Evolutionary conservation across 1,140 invertebrate genomes (phyloP), one percentile per base, ranked within the genome.

Genomic region (Drosophila melanica): DNA sequence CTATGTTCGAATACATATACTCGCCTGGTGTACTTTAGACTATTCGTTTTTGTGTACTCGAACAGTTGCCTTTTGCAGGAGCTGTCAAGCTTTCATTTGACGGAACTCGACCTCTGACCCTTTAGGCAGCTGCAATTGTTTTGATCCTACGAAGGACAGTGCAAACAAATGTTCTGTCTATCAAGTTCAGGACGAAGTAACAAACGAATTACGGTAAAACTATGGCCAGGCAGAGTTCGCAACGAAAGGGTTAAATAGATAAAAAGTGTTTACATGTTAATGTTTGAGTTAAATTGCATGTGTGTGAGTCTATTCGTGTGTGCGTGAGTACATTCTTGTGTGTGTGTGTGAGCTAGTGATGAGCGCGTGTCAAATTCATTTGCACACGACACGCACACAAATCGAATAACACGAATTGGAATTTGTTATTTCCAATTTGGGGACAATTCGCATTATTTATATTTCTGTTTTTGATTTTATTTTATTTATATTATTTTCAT

Each of bases 131-230:
- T 20, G 47, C 47, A 48, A 48, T 27, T 48, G 47, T 48, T 48
- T 20, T 48, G 47, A n/a, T 45, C 33, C 39, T 20, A 16, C 53
- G 14, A 23, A 41, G 20, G 54, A 41, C 18, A 57, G 37, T 57
- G 54, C 54, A 18, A 42, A 41, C 20, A 11, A 37, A n/a, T 23
- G 20, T 47, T 23, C 45, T 47, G 45, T 47, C 45, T 47, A 47
- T 47, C 45, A 47, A 47, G 16, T 45, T 45, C 30, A 9, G 6
- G 8, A 9, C 8, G 18, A 45, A 33, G 30, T 48, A 41, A 41
- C 39, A 41, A 41, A 41, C 6, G n/a, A 41, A 41, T 41, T 41
- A 41, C 12, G 39, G 39, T 1, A n/a, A 27, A 41, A 41, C 39
- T 41, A 41, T 41, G 39, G 11, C 10, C 35, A 11, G 4, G 12